These are phyloP conservation scores for Pygocentrus nattereri DNA, from an alignment of 2,797 vertebrate species.

Conservation along the genomic window DNA sequence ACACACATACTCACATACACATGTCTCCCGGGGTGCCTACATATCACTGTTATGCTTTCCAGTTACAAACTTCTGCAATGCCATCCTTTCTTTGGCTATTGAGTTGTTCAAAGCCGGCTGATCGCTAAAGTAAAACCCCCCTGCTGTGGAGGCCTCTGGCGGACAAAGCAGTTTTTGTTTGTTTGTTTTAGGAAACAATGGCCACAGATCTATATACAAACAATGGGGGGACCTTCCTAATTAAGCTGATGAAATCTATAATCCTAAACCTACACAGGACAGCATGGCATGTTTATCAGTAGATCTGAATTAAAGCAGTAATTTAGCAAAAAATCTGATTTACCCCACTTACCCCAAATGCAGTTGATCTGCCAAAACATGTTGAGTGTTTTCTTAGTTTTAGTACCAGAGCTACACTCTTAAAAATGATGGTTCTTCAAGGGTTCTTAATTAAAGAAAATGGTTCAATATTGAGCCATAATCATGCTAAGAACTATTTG, in stretches of 20 bases:
- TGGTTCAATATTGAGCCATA: no score
- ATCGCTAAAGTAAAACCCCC: constrained; percentile 18
- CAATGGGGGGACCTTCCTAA: neutral
- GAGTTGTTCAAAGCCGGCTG: constrained; percentile 43
- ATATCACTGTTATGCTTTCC: constrained; percentile 31
- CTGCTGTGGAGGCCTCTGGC: constrained; percentile 19
- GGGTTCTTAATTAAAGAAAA: no score
- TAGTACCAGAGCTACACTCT: neutral
- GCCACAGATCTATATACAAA: constrained; percentile 11
- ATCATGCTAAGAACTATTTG: no score
- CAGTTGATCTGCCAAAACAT: neutral
- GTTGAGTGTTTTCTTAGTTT: neutral
- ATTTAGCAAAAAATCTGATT: neutral
- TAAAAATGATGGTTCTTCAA: no score
- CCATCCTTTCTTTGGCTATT: constrained; percentile 43
- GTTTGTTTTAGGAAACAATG: constrained; percentile 11
- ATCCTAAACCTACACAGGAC: neutral
- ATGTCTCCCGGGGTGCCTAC: constrained; percentile 40
- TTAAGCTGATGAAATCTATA: constrained; percentile 1
- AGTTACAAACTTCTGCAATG: constrained; percentile 50
- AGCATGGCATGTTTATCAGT: neutral
- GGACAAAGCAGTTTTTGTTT: constrained; percentile 7
- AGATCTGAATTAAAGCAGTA: neutral
- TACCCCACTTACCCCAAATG: neutral
- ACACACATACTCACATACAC: constrained; percentile 28